Evolutionary conservation across 2,113 vertebrate genomes (phyloP).

Genomic region (Circaetus gallicus): DNA sequence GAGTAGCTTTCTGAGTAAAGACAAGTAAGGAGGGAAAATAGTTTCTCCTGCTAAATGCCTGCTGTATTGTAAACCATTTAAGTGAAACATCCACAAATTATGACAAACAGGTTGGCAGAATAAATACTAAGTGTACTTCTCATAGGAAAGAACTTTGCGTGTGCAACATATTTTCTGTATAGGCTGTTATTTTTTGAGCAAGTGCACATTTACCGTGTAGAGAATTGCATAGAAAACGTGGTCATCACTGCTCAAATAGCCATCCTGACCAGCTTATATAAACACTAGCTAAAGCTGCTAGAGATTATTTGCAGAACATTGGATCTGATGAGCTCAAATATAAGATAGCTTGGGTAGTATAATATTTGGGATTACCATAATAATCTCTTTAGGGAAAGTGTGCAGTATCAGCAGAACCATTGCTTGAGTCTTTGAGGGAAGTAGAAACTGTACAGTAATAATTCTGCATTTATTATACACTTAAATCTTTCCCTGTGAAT

Average conservation of each 20-base stretch:
- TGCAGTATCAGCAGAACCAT: conserved; percentile 88
- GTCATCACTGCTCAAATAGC: conserved; percentile 2
- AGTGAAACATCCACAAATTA: background rate
- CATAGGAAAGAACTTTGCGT: background rate
- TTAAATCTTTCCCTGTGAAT: background rate
- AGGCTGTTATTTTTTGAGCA: background rate
- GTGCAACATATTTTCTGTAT: background rate
- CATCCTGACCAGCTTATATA: conserved; percentile 60
- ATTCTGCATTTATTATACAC: conserved; percentile 19
- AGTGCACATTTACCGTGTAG: background rate
- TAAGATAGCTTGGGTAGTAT: conserved; percentile 79
- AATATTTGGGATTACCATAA: conserved; percentile 91
- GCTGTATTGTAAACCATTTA: background rate
- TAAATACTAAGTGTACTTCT: background rate
- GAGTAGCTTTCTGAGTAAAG: background rate
- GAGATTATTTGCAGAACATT: conserved; percentile 81
- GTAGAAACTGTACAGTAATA: background rate
- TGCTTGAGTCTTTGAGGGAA: conserved; percentile 45
- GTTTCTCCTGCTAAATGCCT: background rate
- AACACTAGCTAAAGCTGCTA: conserved; percentile 68
- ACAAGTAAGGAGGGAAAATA: background rate
- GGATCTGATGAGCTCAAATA: conserved; percentile 84
- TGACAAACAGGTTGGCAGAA: background rate
- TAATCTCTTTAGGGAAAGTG: conserved; percentile 94
- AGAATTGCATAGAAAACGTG: background rate